phyloP scores from a whole-genome alignment of 2,113 vertebrate genomes.

The Chascanopsetta lugubris region DNA sequence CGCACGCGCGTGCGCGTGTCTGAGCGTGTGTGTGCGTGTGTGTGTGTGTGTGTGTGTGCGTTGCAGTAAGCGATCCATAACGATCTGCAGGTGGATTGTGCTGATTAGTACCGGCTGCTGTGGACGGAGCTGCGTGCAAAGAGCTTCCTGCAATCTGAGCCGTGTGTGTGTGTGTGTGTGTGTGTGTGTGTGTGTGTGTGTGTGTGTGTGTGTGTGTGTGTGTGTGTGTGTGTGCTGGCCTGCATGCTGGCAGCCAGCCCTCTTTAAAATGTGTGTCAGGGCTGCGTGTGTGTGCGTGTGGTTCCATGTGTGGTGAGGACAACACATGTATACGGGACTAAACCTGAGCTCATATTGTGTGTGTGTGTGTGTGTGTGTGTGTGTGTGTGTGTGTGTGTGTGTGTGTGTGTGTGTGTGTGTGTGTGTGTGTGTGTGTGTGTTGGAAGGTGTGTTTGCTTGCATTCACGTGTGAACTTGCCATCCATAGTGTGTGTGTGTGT shows the following conservation, averaged over 20 bases:
- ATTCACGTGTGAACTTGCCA: constrained; percentile 3
- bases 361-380: constrained; percentile 15
- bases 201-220: no score
- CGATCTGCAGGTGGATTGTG: constrained; percentile 82
- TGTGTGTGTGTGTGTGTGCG: constrained; percentile 41
- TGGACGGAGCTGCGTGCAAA: constrained; percentile 80
- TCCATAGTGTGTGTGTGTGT: constrained; percentile 9
- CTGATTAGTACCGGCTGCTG: constrained; percentile 83
- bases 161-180: constrained; percentile 20
- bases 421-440: constrained; percentile 18
- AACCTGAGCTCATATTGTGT: constrained; percentile 18
- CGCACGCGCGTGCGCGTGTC: constrained; percentile 19
- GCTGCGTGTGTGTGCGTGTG: constrained; percentile 13
- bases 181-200: constrained; percentile 16
- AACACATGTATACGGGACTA: constrained; percentile 37
- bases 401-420: constrained; percentile 12
- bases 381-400: no score
- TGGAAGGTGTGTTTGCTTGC: constrained; percentile 11
- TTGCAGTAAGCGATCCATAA: constrained; percentile 82
- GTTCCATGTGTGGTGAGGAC: constrained; percentile 32
- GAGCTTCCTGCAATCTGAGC: constrained; percentile 82
- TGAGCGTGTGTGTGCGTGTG: constrained; percentile 29
- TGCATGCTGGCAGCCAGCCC: constrained; percentile 57
- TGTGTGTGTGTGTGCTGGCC: constrained; percentile 10
- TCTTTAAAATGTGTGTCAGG: constrained; percentile 58